phyloP scores from a whole-genome alignment of 2,113 vertebrate genomes.

The Colinus virginianus region DNA sequence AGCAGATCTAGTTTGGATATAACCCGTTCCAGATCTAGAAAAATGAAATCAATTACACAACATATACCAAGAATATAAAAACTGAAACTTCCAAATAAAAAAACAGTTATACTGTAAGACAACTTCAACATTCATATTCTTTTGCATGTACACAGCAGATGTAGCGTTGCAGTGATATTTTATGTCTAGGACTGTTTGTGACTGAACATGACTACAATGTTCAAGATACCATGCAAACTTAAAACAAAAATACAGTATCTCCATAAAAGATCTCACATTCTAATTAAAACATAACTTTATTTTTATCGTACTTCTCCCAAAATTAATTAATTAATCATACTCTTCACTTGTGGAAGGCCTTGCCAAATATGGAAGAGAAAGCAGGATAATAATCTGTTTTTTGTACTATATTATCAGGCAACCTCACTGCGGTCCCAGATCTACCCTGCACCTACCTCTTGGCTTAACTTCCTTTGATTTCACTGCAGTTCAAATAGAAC shows the following conservation, averaged over 20 bases:
- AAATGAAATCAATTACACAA: background rate
- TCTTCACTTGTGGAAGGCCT: background rate
- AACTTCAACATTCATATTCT: background rate
- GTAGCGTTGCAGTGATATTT: background rate
- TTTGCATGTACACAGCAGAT: background rate
- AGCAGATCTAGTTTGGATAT: slow-evolving; percentile 71
- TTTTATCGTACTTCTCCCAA: background rate
- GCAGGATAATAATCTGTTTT: background rate
- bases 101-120: background rate
- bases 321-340: background rate
- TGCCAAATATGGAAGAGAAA: background rate
- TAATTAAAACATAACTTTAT: background rate
- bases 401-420: background rate
- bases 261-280: background rate
- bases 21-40: slow-evolving; percentile 70
- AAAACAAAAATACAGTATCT: background rate
- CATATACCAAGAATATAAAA: background rate
- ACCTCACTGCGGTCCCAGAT: background rate
- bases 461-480: background rate
- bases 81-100: background rate
- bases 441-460: background rate
- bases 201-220: background rate
- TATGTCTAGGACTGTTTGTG: background rate
- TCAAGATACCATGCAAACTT: background rate
- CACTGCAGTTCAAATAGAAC: background rate